Conservation (phyloP, 2,797 vertebrate genomes). For the Echeneis naucrates region DNA sequence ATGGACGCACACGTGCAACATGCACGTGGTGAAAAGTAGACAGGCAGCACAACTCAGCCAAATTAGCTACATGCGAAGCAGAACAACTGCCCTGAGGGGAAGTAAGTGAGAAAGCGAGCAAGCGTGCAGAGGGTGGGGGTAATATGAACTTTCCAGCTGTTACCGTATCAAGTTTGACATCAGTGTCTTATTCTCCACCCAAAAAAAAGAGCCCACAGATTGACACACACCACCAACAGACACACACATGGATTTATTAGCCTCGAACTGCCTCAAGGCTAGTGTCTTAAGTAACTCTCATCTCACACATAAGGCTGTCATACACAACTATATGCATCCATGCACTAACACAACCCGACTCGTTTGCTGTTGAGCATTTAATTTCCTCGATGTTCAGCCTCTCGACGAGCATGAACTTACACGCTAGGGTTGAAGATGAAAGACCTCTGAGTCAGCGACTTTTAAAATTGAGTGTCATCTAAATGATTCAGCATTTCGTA, state of each 20-base stretch:
- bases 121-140: constrained; percentile 48
- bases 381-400: constrained; percentile 14
- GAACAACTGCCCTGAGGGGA: constrained; percentile 71
- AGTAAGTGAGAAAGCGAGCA: constrained; percentile 18
- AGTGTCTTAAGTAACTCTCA: constrained; percentile 35
- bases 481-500: constrained; percentile 18
- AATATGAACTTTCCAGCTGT: constrained; percentile 81
- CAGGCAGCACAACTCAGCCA: constrained; percentile 57
- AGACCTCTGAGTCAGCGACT: constrained; percentile 34
- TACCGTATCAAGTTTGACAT: constrained; percentile 84
- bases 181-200: constrained; percentile 67
- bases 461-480: constrained; percentile 8
- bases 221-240: constrained; percentile 54
- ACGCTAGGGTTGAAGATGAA: constrained; percentile 27
- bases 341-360: not conserved
- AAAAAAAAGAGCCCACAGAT: constrained; percentile 43
- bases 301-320: constrained; percentile 19
- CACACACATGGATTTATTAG: constrained; percentile 48
- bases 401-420: constrained; percentile 45
- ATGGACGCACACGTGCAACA: constrained; percentile 3
- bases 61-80: constrained; percentile 84
- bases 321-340: constrained; percentile 2
- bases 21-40: constrained; percentile 30
- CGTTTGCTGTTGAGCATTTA: not conserved
- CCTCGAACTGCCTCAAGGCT: constrained; percentile 29